Evolutionary conservation across 2,888 invertebrate species (phyloP).

Genomic region (Eristalinus aeneus): DNA sequence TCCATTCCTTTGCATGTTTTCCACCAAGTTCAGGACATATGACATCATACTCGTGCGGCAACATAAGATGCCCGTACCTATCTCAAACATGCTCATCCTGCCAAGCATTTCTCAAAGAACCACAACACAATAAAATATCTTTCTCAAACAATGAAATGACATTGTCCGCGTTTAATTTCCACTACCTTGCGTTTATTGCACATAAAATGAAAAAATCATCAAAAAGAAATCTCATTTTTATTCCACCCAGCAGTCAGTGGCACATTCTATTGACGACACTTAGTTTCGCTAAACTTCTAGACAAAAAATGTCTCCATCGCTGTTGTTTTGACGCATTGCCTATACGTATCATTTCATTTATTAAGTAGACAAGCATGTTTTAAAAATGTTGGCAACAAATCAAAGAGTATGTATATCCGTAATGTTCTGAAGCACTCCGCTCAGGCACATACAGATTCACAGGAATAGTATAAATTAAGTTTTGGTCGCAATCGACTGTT

Average conservation of each 20-base stretch:
- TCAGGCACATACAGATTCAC: conserved; percentile 11
- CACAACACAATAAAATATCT: background rate
- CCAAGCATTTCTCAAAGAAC: background rate
- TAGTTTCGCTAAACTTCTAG: background rate
- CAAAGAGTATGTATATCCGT: conserved; percentile 7
- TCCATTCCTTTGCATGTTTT: background rate
- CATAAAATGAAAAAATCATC: conserved; percentile 1
- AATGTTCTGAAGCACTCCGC: background rate
- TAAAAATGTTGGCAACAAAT: conserved; percentile 44
- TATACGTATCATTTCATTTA: conserved; percentile 8
- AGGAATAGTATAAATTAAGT: conserved; percentile 15
- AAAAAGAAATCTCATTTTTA: conserved; percentile 8
- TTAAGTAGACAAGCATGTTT: conserved; percentile 39
- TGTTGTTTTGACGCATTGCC: conserved; percentile 37
- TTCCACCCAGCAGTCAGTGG: conserved; percentile 13
- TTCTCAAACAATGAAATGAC: background rate
- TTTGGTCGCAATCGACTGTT: conserved; percentile 13
- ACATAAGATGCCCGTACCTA: background rate
- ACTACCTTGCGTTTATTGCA: background rate
- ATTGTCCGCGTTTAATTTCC: background rate
- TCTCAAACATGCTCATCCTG: background rate
- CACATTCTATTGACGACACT: conserved; percentile 3
- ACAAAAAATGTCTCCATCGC: conserved; percentile 15
- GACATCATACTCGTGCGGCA: background rate
- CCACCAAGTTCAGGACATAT: background rate